These are phyloP conservation scores for Phymastichus coffea DNA, from an alignment of 1,140 invertebrate species.

Conservation along the genomic window DNA sequence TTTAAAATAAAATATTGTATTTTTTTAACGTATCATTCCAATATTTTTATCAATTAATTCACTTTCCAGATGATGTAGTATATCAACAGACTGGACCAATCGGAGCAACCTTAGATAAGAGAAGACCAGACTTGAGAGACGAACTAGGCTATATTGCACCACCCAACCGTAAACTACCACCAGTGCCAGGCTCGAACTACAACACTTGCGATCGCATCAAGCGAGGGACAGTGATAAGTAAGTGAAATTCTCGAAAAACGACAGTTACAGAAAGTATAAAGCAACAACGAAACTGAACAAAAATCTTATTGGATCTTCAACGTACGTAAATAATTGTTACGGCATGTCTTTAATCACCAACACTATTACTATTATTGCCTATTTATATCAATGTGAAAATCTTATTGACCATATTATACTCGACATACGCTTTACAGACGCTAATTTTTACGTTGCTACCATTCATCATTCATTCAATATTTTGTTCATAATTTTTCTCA, in stretches of 20 bases:
- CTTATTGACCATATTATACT: too few relatives aligned
- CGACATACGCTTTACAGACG: too few relatives aligned
- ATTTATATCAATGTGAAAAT: too few relatives aligned
- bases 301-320: conserved; percentile 11
- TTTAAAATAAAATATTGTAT: too few relatives aligned
- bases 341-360: conserved; percentile 16
- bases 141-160: conserved; percentile 90
- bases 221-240: conserved; percentile 86
- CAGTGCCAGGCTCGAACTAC: conserved; percentile 88
- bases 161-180: conserved; percentile 86
- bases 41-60: too few relatives aligned
- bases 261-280: background rate
- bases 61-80: conserved; percentile 78
- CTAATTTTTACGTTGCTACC: too few relatives aligned
- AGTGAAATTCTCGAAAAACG: conserved; percentile 51
- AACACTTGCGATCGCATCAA: conserved; percentile 92
- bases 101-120: conserved; percentile 80
- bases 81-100: conserved; percentile 79
- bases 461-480: too few relatives aligned
- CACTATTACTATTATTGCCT: too few relatives aligned
- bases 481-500: too few relatives aligned
- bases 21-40: background rate
- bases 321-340: conserved; percentile 13
- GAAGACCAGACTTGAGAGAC: conserved; percentile 78
- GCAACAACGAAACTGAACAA: too few relatives aligned